Conservation (phyloP, 2,888 invertebrate genomes). For the Ochropleura plecta region DNA sequence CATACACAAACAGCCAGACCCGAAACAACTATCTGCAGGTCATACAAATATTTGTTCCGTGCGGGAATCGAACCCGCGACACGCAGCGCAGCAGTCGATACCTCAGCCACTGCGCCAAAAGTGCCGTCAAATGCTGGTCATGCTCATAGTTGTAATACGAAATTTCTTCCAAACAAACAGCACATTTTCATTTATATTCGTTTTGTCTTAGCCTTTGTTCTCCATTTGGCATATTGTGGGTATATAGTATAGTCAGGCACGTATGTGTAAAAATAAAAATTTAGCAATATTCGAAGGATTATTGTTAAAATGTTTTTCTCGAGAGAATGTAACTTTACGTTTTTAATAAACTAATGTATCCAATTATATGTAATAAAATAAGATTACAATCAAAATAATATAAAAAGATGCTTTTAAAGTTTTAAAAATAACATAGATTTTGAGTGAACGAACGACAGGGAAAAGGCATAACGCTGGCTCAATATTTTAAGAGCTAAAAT, state of each 20-base stretch:
- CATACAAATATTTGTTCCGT: too few relatives aligned
- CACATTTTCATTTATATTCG: background rate
- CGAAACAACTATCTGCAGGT: too few relatives aligned
- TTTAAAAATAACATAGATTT: background rate
- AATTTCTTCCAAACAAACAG: background rate
- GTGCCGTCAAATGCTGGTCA: too few relatives aligned
- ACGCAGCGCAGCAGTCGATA: too few relatives aligned
- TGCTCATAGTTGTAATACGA: background rate
- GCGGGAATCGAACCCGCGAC: too few relatives aligned
- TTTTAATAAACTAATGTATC: background rate
- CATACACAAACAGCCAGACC: too few relatives aligned
- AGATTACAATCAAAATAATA: too few relatives aligned
- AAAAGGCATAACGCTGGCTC: background rate
- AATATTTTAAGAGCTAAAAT: background rate
- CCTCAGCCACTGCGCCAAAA: too few relatives aligned
- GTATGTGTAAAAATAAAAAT: background rate
- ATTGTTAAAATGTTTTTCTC: background rate
- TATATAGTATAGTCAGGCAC: too few relatives aligned
- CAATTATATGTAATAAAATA: too few relatives aligned
- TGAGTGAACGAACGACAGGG: background rate
- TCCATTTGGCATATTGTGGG: slow-evolving; percentile 2
- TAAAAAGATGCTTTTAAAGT: background rate
- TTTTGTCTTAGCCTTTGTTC: background rate
- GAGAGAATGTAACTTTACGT: background rate
- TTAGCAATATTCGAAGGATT: background rate